A percentile compares a stretch with the other conserved stretches of the same genome.
These are phyloP conservation scores for Antrozous pallidus DNA, from an alignment of 2,797 vertebrate genomes.

Conservation along the genomic window DNA sequence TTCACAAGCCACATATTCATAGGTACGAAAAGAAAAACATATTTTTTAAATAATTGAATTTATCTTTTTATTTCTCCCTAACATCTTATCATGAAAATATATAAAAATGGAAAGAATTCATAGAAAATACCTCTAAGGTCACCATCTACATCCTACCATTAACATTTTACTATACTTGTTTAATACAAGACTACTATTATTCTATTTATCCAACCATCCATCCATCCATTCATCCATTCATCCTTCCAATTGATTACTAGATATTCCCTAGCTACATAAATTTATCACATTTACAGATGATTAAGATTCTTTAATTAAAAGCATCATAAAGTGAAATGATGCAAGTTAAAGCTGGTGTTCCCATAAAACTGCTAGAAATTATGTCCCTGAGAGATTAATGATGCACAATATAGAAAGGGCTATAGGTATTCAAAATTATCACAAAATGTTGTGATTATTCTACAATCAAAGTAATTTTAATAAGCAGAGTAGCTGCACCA, in stretches of 20 bases:
- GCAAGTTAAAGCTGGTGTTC: background rate
- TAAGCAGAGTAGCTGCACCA: background rate
- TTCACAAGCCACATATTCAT: background rate
- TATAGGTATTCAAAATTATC: background rate
- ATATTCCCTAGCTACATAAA: background rate
- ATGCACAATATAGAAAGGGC: background rate
- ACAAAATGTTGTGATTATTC: background rate
- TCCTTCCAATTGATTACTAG: background rate
- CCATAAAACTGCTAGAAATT: background rate
- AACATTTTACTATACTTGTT: background rate
- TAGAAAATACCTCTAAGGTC: background rate
- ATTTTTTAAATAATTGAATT: background rate
- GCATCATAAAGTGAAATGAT: background rate
- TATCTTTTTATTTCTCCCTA: background rate
- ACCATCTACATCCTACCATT: background rate
- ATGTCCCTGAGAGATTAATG: background rate
- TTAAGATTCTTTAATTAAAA: background rate
- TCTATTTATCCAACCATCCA: background rate
- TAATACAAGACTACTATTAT: background rate
- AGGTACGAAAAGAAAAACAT: background rate
- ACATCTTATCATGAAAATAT: background rate
- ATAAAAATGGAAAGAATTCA: background rate
- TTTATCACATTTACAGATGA: background rate
- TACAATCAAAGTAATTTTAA: background rate
- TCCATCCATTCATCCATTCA: background rate